Evolutionary conservation across 1,140 invertebrate species (phyloP), one percentile per base, ranked within the genome.

Genomic region (Tribolium castaneum): DNA sequence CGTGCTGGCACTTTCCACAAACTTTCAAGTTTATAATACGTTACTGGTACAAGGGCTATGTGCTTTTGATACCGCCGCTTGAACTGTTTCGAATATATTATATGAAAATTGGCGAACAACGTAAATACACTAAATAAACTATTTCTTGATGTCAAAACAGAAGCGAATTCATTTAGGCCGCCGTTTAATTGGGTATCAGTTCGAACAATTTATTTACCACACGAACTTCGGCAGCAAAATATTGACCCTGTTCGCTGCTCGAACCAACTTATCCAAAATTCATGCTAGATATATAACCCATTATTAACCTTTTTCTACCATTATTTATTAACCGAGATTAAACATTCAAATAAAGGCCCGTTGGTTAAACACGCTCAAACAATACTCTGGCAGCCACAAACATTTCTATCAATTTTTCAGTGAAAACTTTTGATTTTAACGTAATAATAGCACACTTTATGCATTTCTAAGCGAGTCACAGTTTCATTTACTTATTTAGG

Each of bases 21-120:
- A 73, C 71, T 73, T 73, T 73, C 19, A 35, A 73, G 71, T 73
- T 73, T 73, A 73, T 73, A 73, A 35, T 73, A 73, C 71, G 71
- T 52, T 49, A 73, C 50, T 51, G 71, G 51, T 73, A 54, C 71
- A 73, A 73, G 50, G 71, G 71, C 22, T 73, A 73, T 35, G 49
- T 25, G 71, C 71, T 73, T 73, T 73, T 73, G 71, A 73, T 72
- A 51, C 70, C 14, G 34, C 54, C 54, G 25, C 45, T 22, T 50
- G 39, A 66, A 73, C 71, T 73, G 52, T 52, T 54, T 73, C 71
- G 71, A 54, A 52, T 73, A 73, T 51, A 51, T 73, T 66, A 66
- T 45, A 66, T 35, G 25, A 10, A 66, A 66, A 66, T 52, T 52
- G 51, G 51, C 12, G 51, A 52, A 19, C 12, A 13, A 52, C 51